Percentiles rank a stretch among this genome's conserved stretches.
These are phyloP conservation scores for Idris sp. DNA, from an alignment of 1,140 invertebrate species.

Conservation along the genomic window DNA sequence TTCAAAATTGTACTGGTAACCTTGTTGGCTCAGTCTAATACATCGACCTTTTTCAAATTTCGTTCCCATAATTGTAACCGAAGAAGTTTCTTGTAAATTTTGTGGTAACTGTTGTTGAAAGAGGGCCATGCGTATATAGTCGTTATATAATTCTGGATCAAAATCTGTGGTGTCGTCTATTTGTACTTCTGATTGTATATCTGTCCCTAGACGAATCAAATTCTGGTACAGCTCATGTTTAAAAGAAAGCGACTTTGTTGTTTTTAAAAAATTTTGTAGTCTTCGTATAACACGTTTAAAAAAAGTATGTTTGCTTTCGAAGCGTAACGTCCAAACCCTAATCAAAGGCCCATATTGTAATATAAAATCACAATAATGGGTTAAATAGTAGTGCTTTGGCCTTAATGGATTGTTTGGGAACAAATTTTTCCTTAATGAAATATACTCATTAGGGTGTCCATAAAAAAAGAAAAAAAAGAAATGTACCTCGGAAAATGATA, in stretches of 20 bases:
- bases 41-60: constrained; percentile 48
- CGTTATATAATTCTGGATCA: constrained; percentile 23
- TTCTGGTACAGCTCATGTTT: constrained; percentile 59
- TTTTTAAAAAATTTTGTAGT: constrained; percentile 58
- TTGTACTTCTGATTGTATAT: constrained; percentile 30
- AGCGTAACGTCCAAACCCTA: constrained; percentile 63
- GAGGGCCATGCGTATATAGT: constrained; percentile 18
- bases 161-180: constrained; percentile 21
- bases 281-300: constrained; percentile 61
- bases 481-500: too few relatives aligned
- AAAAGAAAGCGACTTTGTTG: constrained; percentile 48
- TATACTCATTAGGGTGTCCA: too few relatives aligned
- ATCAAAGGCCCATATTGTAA: constrained; percentile 61
- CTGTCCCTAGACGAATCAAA: constrained; percentile 38
- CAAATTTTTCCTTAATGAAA: too few relatives aligned
- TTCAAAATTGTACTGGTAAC: too few relatives aligned
- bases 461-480: too few relatives aligned
- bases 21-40: too few relatives aligned
- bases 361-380: constrained; percentile 56
- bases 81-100: constrained; percentile 35
- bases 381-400: constrained; percentile 19
- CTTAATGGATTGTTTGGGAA: too few relatives aligned
- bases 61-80: constrained; percentile 45
- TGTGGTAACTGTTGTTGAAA: background rate
- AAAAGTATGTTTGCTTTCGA: constrained; percentile 65